Evolutionary conservation across 2,888 invertebrate species (phyloP).

Genomic region (Harpalus rubripes): DNA sequence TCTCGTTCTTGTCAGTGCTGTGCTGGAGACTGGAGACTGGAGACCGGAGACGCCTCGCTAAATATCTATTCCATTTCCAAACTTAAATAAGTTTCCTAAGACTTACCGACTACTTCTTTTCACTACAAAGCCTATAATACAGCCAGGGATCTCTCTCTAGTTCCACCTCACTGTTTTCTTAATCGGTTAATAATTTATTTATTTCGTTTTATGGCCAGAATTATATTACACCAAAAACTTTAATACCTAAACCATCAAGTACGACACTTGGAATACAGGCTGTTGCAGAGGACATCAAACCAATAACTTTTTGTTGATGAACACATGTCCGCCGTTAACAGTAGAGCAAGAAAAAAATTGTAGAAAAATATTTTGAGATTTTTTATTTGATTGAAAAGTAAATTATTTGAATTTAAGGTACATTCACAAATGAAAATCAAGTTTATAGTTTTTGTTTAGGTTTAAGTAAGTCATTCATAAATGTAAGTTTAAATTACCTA

Average conservation of each 20-base stretch:
- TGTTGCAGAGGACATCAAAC: too few relatives aligned
- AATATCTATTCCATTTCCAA: slow-evolving; percentile 65
- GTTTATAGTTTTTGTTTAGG: too few relatives aligned
- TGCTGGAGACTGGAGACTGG: slow-evolving; percentile 6
- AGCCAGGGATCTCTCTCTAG: slow-evolving; percentile 42
- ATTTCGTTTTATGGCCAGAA: slow-evolving; percentile 30
- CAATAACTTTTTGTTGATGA: too few relatives aligned
- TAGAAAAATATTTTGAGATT: too few relatives aligned
- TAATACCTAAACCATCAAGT: neutral
- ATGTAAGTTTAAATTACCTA: too few relatives aligned
- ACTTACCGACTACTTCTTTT: slow-evolving; percentile 57
- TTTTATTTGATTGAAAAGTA: too few relatives aligned
- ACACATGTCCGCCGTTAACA: too few relatives aligned
- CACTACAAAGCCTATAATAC: slow-evolving; percentile 62
- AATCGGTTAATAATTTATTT: slow-evolving; percentile 57
- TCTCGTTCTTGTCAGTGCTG: slow-evolving; percentile 39
- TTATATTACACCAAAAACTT: neutral
- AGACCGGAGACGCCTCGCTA: slow-evolving; percentile 37
- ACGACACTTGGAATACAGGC: too few relatives aligned
- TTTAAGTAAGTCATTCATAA: too few relatives aligned
- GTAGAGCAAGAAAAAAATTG: too few relatives aligned
- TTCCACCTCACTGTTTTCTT: slow-evolving; percentile 52
- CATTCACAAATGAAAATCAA: too few relatives aligned
- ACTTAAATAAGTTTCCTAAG: slow-evolving; percentile 63
- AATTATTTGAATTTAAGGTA: too few relatives aligned